Conservation (phyloP, 2,797 vertebrate species). For the Morus bassanus region DNA sequence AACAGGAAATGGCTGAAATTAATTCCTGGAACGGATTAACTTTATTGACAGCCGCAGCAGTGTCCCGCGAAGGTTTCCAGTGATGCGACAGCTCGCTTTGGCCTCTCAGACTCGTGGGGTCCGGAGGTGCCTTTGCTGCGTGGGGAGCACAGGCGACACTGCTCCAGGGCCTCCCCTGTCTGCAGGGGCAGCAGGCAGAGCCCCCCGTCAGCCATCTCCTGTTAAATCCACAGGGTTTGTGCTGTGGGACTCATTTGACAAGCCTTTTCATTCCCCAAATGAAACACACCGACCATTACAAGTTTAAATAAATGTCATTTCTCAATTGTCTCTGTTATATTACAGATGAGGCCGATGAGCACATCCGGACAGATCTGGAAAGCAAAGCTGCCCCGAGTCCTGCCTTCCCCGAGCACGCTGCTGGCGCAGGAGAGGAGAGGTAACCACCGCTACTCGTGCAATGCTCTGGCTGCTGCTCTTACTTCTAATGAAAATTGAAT, state of each 20-base stretch:
- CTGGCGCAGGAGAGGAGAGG: conserved; percentile 34
- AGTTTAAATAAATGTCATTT: not conserved
- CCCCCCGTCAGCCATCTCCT: not conserved
- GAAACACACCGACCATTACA: not conserved
- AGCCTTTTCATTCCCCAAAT: not conserved
- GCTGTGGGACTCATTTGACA: not conserved
- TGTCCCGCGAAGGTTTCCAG: not conserved
- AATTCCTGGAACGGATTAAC: conserved; percentile 73
- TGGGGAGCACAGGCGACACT: fast-evolving
- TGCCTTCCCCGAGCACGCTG: not conserved
- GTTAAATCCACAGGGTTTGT: not conserved
- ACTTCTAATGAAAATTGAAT: not conserved
- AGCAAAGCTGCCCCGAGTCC: not conserved
- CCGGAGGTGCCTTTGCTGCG: not conserved
- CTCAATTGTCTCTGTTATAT: not conserved
- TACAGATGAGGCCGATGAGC: conserved; percentile 8
- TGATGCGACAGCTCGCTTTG: not conserved
- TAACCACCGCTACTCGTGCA: not conserved
- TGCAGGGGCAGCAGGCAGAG: not conserved
- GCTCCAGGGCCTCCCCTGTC: no score
- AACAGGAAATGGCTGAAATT: conserved; percentile 70
- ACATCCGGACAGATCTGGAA: not conserved
- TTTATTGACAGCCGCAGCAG: conserved; percentile 4
- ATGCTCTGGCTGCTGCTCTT: not conserved
- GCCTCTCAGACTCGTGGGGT: fast-evolving